Evolutionary conservation across 2,888 invertebrate species (phyloP).

Genomic region (Agrochola lychnidis): DNA sequence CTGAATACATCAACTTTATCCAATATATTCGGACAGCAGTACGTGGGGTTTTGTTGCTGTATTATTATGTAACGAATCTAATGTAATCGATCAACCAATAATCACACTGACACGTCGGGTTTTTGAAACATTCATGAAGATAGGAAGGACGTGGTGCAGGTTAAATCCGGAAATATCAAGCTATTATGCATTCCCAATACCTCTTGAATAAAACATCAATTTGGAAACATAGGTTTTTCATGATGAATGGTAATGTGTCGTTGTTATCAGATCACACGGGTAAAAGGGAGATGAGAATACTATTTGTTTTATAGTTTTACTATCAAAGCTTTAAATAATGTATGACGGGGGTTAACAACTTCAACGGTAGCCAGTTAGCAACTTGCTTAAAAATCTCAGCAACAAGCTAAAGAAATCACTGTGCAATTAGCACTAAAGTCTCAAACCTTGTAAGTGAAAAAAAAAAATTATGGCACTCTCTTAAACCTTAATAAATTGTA

Average conservation of each 20-base stretch:
- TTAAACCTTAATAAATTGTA: neutral
- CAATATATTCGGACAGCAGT: constrained; percentile 9
- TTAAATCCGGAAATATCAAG: constrained; percentile 35
- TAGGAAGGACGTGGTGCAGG: constrained; percentile 33
- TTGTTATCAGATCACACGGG: neutral
- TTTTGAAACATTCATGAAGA: constrained; percentile 47
- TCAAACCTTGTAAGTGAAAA: neutral
- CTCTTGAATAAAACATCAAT: constrained; percentile 39
- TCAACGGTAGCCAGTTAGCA: neutral
- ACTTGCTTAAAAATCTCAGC: neutral
- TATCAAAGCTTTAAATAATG: constrained; percentile 17
- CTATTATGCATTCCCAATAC: constrained; percentile 35
- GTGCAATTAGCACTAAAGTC: neutral
- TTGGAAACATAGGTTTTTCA: constrained; percentile 15
- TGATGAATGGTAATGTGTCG: constrained; percentile 7
- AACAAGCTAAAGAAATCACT: neutral
- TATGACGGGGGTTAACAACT: neutral
- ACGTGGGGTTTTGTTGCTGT: constrained; percentile 10
- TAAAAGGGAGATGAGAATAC: constrained; percentile 1
- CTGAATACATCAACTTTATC: neutral
- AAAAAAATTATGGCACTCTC: neutral
- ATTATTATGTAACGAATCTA: constrained; percentile 32
- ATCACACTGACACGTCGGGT: constrained; percentile 14
- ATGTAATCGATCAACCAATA: constrained; percentile 28
- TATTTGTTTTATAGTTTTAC: constrained; percentile 4